Conservation (phyloP, 2,797 vertebrate genomes). For the Allobates femoralis region DNA sequence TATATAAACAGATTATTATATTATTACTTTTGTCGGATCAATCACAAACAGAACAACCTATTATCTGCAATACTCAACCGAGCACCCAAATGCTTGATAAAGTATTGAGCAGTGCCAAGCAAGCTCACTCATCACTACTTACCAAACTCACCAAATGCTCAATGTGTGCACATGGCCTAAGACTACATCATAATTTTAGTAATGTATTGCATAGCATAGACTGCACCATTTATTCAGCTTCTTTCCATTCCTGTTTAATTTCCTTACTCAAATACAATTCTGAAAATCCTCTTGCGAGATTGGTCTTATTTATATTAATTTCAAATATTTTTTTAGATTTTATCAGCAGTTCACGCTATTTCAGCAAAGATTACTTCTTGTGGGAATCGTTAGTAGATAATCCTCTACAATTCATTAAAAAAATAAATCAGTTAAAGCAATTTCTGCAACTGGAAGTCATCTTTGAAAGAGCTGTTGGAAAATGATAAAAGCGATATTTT, state of each 20-base stretch:
- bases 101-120: too few species aligned
- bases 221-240: background rate
- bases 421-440: slow-evolving; percentile 47
- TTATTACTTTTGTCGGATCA: too few species aligned
- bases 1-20: too few species aligned
- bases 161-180: too few species aligned
- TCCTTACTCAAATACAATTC: slow-evolving; percentile 43
- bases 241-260: slow-evolving; percentile 37
- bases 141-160: too few species aligned
- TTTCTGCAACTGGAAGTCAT: slow-evolving; percentile 36
- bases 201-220: background rate
- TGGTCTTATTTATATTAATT: slow-evolving; percentile 48
- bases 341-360: slow-evolving; percentile 43
- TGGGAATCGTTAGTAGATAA: slow-evolving; percentile 40
- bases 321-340: slow-evolving; percentile 38
- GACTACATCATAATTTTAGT: background rate
- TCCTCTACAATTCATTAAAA: slow-evolving; percentile 37
- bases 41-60: too few species aligned
- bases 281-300: slow-evolving; percentile 12
- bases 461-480: slow-evolving; percentile 40
- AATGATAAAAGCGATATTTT: slow-evolving; percentile 49
- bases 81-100: too few species aligned
- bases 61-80: too few species aligned
- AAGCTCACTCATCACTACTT: too few species aligned
- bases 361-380: slow-evolving; percentile 45